Percentiles rank a stretch among this genome's conserved stretches.
Conservation (phyloP, 2,888 invertebrate species). For the Pheosia tremula region DNA sequence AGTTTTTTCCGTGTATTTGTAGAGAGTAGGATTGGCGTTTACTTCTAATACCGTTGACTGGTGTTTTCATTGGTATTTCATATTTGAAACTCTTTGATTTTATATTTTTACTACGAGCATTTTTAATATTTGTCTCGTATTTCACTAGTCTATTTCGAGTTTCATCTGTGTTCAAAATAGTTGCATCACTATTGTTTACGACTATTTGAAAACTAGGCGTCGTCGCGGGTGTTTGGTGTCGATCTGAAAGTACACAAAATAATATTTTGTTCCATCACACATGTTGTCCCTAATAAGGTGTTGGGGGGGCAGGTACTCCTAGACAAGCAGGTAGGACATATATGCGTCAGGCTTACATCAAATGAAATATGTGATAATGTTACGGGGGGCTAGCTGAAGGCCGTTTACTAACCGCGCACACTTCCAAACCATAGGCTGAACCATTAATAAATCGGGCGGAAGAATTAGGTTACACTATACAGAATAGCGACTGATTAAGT, state of each 20-base stretch:
- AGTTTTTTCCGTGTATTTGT: slow-evolving; percentile 2
- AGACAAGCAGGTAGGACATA: too few species aligned
- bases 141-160: background rate
- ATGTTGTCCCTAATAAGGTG: too few species aligned
- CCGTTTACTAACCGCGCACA: too few species aligned
- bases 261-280: too few species aligned
- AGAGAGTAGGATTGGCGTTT: background rate
- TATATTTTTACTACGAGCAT: background rate
- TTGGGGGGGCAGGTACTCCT: too few species aligned
- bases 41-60: slow-evolving; percentile 4
- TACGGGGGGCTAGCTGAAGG: too few species aligned
- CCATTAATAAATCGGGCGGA: too few species aligned
- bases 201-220: slow-evolving; percentile 13
- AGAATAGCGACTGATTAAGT: too few species aligned
- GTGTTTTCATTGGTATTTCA: background rate
- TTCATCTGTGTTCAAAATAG: slow-evolving; percentile 11
- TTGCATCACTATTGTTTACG: slow-evolving; percentile 11
- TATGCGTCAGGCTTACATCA: too few species aligned
- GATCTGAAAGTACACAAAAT: background rate
- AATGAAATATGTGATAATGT: too few species aligned
- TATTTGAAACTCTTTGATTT: slow-evolving; percentile 3
- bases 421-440: too few species aligned
- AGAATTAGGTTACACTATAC: too few species aligned
- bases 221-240: background rate
- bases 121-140: background rate